Evolutionary conservation across 2,888 invertebrate genomes (phyloP).

Genomic region (Pardosa pseudoannulata): DNA sequence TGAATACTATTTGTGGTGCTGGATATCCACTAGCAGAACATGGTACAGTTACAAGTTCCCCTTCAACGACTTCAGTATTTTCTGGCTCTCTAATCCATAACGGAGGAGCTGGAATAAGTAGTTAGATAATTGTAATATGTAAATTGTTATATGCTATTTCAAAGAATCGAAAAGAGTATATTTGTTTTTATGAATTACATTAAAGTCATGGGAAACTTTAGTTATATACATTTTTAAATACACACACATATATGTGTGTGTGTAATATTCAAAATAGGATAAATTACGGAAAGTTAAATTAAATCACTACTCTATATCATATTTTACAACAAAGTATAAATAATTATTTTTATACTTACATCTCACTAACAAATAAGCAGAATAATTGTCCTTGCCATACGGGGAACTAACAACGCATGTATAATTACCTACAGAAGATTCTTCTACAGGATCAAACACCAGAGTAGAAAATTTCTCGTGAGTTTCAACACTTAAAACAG

Average conservation of each 20-base stretch:
- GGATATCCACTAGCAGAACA: slow-evolving; percentile 35
- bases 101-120: slow-evolving; percentile 33
- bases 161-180: too few species aligned
- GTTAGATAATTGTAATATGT: too few species aligned
- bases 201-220: too few species aligned
- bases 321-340: too few species aligned
- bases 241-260: too few species aligned
- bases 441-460: slow-evolving; percentile 26
- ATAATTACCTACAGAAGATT: slow-evolving; percentile 41
- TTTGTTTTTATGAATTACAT: too few species aligned
- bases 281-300: too few species aligned
- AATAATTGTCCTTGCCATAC: slow-evolving; percentile 33
- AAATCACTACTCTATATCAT: too few species aligned
- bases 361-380: slow-evolving; percentile 34
- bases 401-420: slow-evolving; percentile 44
- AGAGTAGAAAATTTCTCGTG: slow-evolving; percentile 42
- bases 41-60: slow-evolving; percentile 17
- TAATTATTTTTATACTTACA: slow-evolving; percentile 47
- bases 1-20: neutral
- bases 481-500: slow-evolving; percentile 7
- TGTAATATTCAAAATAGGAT: too few species aligned
- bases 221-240: too few species aligned
- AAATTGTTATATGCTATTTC: too few species aligned
- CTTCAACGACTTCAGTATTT: slow-evolving; percentile 20
- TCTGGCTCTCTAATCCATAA: slow-evolving; percentile 46